Evolutionary conservation across 2,113 vertebrate species (phyloP).

Genomic region (Aegypius monachus): DNA sequence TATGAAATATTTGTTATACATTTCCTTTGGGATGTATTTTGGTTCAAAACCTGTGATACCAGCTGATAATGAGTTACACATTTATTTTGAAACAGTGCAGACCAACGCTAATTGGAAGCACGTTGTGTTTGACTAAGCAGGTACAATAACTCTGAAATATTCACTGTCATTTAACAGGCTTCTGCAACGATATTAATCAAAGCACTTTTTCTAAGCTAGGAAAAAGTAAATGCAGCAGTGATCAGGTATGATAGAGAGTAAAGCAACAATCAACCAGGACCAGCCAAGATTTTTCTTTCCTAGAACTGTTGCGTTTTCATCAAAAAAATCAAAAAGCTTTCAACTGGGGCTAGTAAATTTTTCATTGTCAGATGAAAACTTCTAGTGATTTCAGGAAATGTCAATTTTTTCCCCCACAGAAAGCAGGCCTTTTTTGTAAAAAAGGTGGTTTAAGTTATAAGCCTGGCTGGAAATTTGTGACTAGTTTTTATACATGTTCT

Average conservation of each 20-base stretch:
- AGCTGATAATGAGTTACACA: conserved; percentile 64
- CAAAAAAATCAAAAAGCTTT: background rate
- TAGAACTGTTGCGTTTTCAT: background rate
- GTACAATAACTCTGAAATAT: conserved; percentile 24
- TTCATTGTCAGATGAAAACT: conserved; percentile 5
- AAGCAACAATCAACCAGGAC: background rate
- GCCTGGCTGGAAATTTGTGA: background rate
- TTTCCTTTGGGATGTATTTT: conserved; percentile 58
- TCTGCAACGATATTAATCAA: conserved; percentile 16
- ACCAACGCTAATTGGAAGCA: conserved; percentile 65
- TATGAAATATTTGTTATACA: conserved; percentile 58
- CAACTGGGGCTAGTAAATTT: background rate
- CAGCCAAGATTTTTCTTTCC: background rate
- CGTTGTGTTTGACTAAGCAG: conserved; percentile 38
- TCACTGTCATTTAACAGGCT: conserved; percentile 36
- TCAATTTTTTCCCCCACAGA: background rate
- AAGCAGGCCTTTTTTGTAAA: background rate
- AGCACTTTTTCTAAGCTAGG: background rate
- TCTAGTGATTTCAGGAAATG: background rate
- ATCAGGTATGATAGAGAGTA: background rate
- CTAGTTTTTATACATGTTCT: background rate
- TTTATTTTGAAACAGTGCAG: conserved; percentile 65
- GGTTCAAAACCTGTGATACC: conserved; percentile 50
- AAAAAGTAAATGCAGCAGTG: background rate
- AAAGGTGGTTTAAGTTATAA: background rate